Conservation (phyloP, 2,888 invertebrate species). For the Tetragonisca angustula region DNA sequence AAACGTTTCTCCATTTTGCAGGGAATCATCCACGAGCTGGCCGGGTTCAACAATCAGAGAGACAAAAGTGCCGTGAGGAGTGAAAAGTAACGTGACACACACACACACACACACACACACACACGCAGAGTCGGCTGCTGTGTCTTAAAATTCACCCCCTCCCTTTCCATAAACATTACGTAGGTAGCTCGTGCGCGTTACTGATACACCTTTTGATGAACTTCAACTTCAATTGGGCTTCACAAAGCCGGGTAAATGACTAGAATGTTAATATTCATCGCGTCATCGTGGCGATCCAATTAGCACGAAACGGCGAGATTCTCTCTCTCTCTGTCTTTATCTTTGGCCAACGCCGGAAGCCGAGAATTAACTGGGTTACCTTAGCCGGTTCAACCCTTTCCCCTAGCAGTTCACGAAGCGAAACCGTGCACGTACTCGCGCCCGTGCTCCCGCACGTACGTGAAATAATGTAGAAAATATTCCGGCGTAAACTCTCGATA, state of each 20-base stretch:
- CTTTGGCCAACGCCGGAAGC: conserved; percentile 44
- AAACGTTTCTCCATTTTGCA: neutral
- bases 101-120: no score
- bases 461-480: conserved; percentile 22
- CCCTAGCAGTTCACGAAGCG: conserved; percentile 45
- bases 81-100: no score
- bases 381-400: conserved; percentile 34
- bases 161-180: conserved; percentile 3
- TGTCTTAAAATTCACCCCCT: conserved; percentile 20
- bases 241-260: conserved; percentile 48
- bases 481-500: neutral
- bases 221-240: conserved; percentile 37
- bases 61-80: neutral
- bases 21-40: neutral
- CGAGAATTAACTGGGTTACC: conserved; percentile 54
- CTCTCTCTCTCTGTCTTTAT: no score
- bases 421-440: neutral
- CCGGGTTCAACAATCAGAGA: neutral
- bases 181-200: conserved; percentile 3
- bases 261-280: conserved; percentile 58
- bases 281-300: conserved; percentile 58
- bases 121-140: no score
- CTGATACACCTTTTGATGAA: conserved; percentile 41
- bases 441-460: neutral
- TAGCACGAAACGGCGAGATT: conserved; percentile 46